These are phyloP conservation scores for Stenichneumon culpator DNA, from an alignment of 2,888 invertebrate genomes.

Conservation along the genomic window DNA sequence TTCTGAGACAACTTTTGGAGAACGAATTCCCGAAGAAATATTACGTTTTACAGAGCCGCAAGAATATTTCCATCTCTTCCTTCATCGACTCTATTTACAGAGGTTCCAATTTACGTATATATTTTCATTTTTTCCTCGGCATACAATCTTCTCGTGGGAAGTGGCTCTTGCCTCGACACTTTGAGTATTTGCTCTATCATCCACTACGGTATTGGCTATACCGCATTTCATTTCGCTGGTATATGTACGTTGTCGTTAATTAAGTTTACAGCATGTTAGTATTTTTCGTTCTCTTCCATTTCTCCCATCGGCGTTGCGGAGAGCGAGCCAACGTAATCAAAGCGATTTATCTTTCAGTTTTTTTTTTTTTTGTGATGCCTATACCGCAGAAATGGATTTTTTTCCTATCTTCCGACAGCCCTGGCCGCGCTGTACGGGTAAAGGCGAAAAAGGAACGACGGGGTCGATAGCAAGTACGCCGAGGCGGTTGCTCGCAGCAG, in stretches of 20 bases:
- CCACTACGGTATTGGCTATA: background rate
- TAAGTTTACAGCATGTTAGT: constrained; percentile 10
- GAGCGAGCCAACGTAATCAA: constrained; percentile 8
- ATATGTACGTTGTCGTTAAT: constrained; percentile 1
- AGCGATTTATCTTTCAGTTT: constrained; percentile 21
- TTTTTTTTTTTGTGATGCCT: constrained; percentile 15
- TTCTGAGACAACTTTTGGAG: background rate
- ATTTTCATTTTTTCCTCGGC: background rate
- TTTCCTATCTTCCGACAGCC: constrained; percentile 20
- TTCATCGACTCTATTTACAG: background rate
- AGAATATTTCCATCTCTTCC: background rate
- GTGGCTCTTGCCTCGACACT: background rate
- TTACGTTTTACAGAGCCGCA: background rate
- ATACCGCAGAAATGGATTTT: constrained; percentile 16
- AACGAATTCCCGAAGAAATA: background rate
- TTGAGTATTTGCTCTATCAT: background rate
- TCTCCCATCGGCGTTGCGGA: background rate
- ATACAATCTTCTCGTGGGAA: background rate
- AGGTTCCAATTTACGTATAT: background rate
- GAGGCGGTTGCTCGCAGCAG: constrained; percentile 18
- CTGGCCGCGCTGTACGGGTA: background rate
- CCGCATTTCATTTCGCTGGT: background rate
- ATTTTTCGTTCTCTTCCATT: background rate
- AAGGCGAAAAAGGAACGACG: constrained; percentile 13
- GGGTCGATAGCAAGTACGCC: constrained; percentile 27